Base-by-base conservation (phyloP, 2,797 vertebrate genomes). In the Sparus aurata region DNA sequence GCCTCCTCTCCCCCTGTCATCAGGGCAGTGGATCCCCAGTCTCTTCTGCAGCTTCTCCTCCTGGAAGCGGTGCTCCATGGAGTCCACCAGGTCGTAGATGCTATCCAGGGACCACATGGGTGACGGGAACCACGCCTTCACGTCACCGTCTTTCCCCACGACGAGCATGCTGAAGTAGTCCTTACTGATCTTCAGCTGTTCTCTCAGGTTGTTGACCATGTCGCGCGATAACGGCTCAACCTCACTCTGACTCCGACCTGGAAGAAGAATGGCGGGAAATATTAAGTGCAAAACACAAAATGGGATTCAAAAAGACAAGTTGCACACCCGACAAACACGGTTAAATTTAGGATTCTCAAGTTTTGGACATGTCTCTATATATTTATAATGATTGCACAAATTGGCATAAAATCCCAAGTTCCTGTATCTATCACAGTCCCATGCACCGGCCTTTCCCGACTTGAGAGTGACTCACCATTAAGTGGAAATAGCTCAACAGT, bases 81-180 rank as follows among this genome's bases (percentile, higher is more conserved):
- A 95, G 85, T 96, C 95, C 81, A 96, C 95, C 70, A 95, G 92
- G 83, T 96, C 95, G 2, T 96, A 96, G 76, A 96, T 73, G 82
- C 77, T 96, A 49, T 94, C 93, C 86, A 96, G 65, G 16, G 95
- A 94, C 95, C 95, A 96, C 85, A 95, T 75, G 47, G 96, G 94
- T 0, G 96, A 95, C 0, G 94, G 83, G 87, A 94, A 96, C 95
- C 95, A 96, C 1, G 94, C 92, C 82, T 95, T 95, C 55, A 96
- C 91, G 0, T 95, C 90, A 0, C 95, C 88, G 1, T 96, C 95
- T 77, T 96, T 96, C 49, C 93, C 95, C 67, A 96, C 94, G 9
- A 96, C 87, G 72, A 96, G 71, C 95, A 96, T 95, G 86, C 94
- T 96, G 87, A 95, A 96, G 77, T 95, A 96, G 11, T 96, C 95